Evolutionary conservation across 2,797 vertebrate species (phyloP).

Genomic region (Chrysocyon brachyurus): DNA sequence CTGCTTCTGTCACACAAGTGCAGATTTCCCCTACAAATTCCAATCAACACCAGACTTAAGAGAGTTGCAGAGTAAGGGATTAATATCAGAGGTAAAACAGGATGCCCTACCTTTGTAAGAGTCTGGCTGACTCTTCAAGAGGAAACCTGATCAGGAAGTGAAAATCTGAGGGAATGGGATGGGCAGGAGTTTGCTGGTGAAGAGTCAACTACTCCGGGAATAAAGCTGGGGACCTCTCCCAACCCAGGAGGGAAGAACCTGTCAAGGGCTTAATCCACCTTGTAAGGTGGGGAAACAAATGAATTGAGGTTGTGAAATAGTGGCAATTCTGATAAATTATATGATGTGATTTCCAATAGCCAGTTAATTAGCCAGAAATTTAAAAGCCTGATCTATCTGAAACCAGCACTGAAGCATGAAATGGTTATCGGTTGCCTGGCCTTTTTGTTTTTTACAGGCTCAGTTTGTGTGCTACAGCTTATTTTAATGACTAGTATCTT

Average conservation of each 20-base stretch:
- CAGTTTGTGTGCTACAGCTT: background rate
- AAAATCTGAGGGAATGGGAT: conserved; percentile 49
- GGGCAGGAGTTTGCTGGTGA: conserved; percentile 45
- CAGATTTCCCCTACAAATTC: conserved; percentile 17
- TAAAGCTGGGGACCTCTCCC: conserved; percentile 57
- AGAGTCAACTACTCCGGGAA: conserved; percentile 54
- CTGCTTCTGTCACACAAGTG: background rate
- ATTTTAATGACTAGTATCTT: conserved; percentile 43
- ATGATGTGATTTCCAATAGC: conserved; percentile 17
- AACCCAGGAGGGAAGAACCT: conserved; percentile 14
- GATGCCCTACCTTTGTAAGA: background rate
- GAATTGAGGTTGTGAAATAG: conserved; percentile 59
- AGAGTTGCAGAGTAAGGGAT: conserved; percentile 12
- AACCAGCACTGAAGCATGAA: conserved; percentile 56
- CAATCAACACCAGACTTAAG: background rate
- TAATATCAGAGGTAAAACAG: conserved; percentile 17
- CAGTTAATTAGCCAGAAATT: conserved; percentile 47
- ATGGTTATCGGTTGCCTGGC: background rate
- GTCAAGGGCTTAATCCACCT: conserved; percentile 26
- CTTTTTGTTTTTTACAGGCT: background rate
- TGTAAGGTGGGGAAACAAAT: conserved; percentile 30
- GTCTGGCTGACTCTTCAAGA: conserved; percentile 56
- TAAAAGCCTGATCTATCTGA: conserved; percentile 22
- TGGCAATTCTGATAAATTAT: conserved; percentile 34
- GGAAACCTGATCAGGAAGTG: conserved; percentile 63